These are phyloP conservation scores for Alethe diademata DNA, from an alignment of 2,113 vertebrate genomes.

Conservation along the genomic window DNA sequence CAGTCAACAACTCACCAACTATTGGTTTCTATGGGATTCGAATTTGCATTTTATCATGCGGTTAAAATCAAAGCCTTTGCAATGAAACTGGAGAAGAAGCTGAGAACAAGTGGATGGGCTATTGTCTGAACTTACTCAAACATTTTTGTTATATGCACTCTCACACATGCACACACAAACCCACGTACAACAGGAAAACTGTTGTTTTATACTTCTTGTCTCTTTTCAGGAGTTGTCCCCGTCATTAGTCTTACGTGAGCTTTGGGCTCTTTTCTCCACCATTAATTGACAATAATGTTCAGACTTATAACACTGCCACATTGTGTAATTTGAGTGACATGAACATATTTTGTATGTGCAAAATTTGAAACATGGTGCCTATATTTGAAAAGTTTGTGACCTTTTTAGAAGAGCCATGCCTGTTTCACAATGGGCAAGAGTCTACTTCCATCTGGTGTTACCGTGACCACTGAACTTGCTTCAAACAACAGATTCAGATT, in stretches of 20 bases:
- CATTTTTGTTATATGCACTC: conserved; percentile 66
- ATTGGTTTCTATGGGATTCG: conserved; percentile 44
- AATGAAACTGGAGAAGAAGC: conserved; percentile 49
- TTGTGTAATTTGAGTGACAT: conserved; percentile 81
- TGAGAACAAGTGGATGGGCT: conserved; percentile 59
- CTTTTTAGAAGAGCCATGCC: conserved; percentile 75
- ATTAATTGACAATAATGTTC: conserved; percentile 77
- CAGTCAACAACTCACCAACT: conserved; percentile 50
- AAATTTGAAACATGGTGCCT: conserved; percentile 86
- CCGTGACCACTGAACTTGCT: conserved; percentile 65
- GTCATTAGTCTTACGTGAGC: conserved; percentile 63
- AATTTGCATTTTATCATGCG: conserved; percentile 53
- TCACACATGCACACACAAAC: conserved; percentile 63
- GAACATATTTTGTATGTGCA: conserved; percentile 77
- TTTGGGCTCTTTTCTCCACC: conserved; percentile 56
- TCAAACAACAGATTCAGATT: conserved; percentile 63
- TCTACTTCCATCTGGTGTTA: conserved; percentile 64
- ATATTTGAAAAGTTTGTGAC: conserved; percentile 75
- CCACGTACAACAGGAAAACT: conserved; percentile 54
- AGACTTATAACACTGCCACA: conserved; percentile 80
- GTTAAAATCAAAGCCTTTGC: conserved; percentile 58
- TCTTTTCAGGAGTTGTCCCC: conserved; percentile 65
- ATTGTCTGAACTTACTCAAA: conserved; percentile 65
- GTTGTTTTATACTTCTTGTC: conserved; percentile 73
- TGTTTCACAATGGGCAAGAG: conserved; percentile 52